Evolutionary conservation across 2,797 vertebrate genomes (phyloP), one percentile per base, ranked within the genome.

Genomic region (Somateria mollissima): DNA sequence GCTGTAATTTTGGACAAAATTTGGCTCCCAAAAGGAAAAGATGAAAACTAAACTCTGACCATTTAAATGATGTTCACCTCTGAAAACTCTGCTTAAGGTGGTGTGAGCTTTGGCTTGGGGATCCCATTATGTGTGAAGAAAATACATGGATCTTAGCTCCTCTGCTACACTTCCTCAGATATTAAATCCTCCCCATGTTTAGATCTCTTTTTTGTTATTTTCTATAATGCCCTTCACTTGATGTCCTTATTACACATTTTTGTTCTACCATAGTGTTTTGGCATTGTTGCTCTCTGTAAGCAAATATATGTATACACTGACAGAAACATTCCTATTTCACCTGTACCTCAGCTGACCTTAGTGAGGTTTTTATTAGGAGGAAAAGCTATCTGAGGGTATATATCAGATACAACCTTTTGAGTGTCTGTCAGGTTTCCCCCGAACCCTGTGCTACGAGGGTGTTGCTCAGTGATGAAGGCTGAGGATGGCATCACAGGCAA

Each of bases 401-500:
- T 65, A n/a, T 34, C 32, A 66, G 36, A 5, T 27, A 43, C 8
- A 39, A 17, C 3, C 7, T 78, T 79, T 21, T 56, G 71, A 2
- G 22, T 58, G 16, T 76, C 66, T 49, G 8, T 11, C 28, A 76
- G 8, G 15, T 24, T 39, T 37, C 28, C 47, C 51, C 37, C 28
- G 22, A 65, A 3, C 8, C 7, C 34, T 41, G n/a, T 22, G 49
- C 30, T 53, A 4, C 5, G 13, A 20, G 5, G 3, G 64, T 17
- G 22, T 37, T 19, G 22, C 17, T 25, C 32, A 69, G 21, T 20
- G 85, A 22, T 13, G 28, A 81, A 90, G 25, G 22, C 25, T 62
- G 41, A 83, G 27, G 27, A 28, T 1, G 8, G 2, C 3, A 15
- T 19, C 51, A 16, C 0, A 7, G 4, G 25, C 7, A 39, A 6